Conservation (phyloP, 2,888 invertebrate species). For the Drosophila robusta region DNA sequence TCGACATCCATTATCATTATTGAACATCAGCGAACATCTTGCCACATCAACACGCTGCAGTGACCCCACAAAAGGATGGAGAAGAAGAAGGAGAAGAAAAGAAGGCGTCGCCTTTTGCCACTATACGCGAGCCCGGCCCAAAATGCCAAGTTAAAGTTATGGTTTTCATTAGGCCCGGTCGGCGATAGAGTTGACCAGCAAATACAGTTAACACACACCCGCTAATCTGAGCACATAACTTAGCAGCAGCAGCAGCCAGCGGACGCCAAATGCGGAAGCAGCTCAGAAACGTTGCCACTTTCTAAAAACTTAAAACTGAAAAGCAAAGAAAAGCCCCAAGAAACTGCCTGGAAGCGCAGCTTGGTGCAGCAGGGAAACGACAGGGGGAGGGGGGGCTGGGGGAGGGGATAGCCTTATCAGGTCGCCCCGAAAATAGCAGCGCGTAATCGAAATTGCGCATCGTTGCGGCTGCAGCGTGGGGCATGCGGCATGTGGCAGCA, state of each 20-base stretch:
- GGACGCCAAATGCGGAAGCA: constrained; percentile 62
- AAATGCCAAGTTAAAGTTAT: constrained; percentile 70
- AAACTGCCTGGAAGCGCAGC: constrained; percentile 6
- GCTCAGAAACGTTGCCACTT: constrained; percentile 57
- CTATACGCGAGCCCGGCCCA: constrained; percentile 37
- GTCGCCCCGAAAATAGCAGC: constrained; percentile 53
- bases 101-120: constrained; percentile 44
- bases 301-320: constrained; percentile 47
- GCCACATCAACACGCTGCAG: constrained; percentile 1
- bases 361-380: background rate
- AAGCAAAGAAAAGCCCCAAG: constrained; percentile 4
- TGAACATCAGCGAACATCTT: constrained; percentile 7
- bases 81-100: constrained; percentile 7
- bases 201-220: constrained; percentile 73
- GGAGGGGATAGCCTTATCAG: constrained; percentile 42
- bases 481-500: constrained; percentile 42
- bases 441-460: constrained; percentile 82
- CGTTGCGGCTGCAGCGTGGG: constrained; percentile 48
- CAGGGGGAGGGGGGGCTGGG: too few species aligned
- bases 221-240: constrained; percentile 79
- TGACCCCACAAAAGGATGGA: constrained; percentile 30
- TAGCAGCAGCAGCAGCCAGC: constrained; percentile 45
- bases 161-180: constrained; percentile 71
- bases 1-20: constrained; percentile 4
- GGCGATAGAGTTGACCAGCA: constrained; percentile 46